Evolutionary conservation across 2,888 invertebrate species (phyloP), one percentile per base, ranked within the genome.

Genomic region (Melanostoma scalare): DNA sequence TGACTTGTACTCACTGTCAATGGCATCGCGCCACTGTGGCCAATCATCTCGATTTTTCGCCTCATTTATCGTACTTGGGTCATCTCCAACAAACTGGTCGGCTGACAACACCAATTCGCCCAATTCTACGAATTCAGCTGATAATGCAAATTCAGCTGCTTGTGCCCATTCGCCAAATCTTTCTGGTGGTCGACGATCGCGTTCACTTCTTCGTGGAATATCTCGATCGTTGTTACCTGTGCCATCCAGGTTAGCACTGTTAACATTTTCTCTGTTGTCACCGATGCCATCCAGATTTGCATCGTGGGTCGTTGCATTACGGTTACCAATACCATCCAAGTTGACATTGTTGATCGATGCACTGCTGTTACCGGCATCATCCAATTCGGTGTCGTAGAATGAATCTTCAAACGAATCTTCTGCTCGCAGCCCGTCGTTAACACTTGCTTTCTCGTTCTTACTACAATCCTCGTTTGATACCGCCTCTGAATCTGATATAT

Each of bases 251-350:
- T 33, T 6, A 6, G 33, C 48, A 20, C 30, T 30, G 2, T 48
- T 0, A 5, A 30, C 30, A 48, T 48, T 6, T 4, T 33, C 9
- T 2, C 33, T 9, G 3, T 9, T 52, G 52, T 33, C 33, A 52
- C 55, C 36, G 36, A 55, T 55, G 20, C 55, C 20, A 6, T 55
- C 36, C 55, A 55, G 36, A 55, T 55, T 52, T n/a, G 52, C 9
- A 52, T 33, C 52, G 33, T 52, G 33, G 33, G 33, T 33, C 4
- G 31, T 3, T 4, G 30, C 30, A 50, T 31, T 4, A 6, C 31
- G 6, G 8, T 8, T 20, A 20, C 20, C 20, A 20, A 20, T 20
- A 1, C 20, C 31, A 50, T 30, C 8, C 6, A 30, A 31, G n/a
- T 48, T 48, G 1, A 20, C 20, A 20, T 20, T 20, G 20, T 20